phyloP scores from a whole-genome alignment of 2,797 vertebrate species.

The Phrynocephalus forsythii region DNA sequence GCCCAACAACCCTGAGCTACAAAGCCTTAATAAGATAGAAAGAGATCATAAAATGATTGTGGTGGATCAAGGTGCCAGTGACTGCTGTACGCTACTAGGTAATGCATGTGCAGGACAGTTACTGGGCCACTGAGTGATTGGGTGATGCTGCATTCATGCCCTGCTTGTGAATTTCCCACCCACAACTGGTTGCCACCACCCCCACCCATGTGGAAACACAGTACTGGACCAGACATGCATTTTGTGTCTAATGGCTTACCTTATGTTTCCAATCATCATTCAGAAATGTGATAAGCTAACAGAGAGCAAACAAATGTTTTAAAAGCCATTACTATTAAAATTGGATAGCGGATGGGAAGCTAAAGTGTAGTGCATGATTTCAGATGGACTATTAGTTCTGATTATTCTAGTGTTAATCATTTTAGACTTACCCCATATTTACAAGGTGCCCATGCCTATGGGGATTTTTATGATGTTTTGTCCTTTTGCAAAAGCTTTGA shows the following conservation, averaged over 20 bases:
- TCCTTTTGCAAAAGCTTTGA: background rate
- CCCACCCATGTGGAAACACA: background rate
- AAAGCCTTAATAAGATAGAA: background rate
- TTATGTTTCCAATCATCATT: background rate
- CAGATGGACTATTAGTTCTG: background rate
- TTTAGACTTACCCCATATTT: background rate
- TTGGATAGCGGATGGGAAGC: background rate
- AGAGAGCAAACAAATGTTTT: background rate
- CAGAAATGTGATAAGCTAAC: background rate
- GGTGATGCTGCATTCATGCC: background rate
- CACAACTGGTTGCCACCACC: background rate
- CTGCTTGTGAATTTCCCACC: background rate
- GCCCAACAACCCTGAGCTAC: background rate
- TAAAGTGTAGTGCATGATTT: background rate
- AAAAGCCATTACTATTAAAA: background rate
- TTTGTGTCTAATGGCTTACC: background rate
- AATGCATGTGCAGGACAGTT: background rate
- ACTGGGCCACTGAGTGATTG: background rate
- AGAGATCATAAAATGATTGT: no score
- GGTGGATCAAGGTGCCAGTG: no score
- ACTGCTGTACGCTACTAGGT: no score
- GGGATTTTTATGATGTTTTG: background rate
- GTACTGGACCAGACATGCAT: background rate
- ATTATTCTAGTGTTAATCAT: constrained; percentile 3
- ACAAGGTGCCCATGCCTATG: background rate